Evolutionary conservation across 2,797 vertebrate species (phyloP).

Genomic region (Microcaecilia unicolor): DNA sequence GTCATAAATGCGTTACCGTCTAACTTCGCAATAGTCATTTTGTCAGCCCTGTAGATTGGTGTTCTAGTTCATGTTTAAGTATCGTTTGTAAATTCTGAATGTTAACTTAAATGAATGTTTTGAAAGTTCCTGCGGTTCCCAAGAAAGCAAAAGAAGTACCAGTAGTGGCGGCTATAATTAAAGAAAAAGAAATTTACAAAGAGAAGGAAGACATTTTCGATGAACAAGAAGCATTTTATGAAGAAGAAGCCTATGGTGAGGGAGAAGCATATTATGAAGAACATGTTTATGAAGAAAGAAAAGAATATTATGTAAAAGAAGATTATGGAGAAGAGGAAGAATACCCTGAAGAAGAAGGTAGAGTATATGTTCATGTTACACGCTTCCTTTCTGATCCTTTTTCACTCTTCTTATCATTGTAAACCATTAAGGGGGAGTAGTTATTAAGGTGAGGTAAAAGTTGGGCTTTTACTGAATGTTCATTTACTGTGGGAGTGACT

Average conservation of each 20-base stretch:
- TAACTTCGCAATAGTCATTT: no score
- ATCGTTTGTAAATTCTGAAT: neutral
- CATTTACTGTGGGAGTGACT: no score
- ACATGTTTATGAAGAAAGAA: constrained; percentile 50
- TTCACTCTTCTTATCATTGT: no score
- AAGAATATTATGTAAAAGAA: constrained; percentile 55
- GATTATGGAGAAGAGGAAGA: constrained; percentile 55
- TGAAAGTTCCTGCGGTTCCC: constrained; percentile 67
- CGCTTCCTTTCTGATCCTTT: neutral
- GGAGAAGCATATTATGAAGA: constrained; percentile 33
- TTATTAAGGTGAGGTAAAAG: no score
- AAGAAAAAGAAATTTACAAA: constrained; percentile 42
- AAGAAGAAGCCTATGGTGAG: constrained; percentile 40
- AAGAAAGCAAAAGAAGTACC: constrained; percentile 58
- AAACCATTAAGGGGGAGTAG: no score
- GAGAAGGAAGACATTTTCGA: constrained; percentile 22
- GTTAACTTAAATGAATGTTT: constrained; percentile 32
- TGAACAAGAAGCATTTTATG: constrained; percentile 16
- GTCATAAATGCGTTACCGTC: no score
- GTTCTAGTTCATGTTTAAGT: constrained; percentile 1
- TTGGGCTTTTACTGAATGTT: no score
- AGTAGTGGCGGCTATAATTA: constrained; percentile 46
- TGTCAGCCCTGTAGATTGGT: no score
- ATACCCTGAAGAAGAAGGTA: constrained; percentile 42
- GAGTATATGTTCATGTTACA: constrained; percentile 30